Base-by-base conservation (phyloP, 1,140 invertebrate genomes). In the Doryteuthis pealeii region DNA sequence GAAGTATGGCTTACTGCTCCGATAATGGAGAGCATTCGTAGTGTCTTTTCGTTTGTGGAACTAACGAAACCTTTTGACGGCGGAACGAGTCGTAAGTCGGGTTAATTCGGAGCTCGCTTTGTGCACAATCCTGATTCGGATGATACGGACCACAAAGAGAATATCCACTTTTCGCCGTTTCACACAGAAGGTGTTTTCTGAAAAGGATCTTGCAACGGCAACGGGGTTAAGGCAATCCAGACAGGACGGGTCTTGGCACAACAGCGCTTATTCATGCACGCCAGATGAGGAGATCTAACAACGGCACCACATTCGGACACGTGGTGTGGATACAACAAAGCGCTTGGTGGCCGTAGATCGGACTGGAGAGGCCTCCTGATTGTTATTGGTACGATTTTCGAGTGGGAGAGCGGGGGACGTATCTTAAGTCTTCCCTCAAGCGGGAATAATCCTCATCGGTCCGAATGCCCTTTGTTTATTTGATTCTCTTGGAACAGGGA, bases 271-370 rank as follows among this genome's bases (percentile, higher is more conserved):
- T 66, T 75, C 43, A 79, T 75, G 70, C 80, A 82, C 32, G 79
- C 35, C 4, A 82, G 75, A 77, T 82, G 80, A 45, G 77, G 80
- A 5, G 79, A 80, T 26, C 79, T 79, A 76, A 79, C 80, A 22
- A 75, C 74, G 18, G 74, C 71, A 32, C 73, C 35, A 76, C 80
- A 82, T 6, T 74, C 69, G 15, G 77, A 76, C 66, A 77, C 49
- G 28, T 76, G 65, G 33, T 79, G 75, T 45, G 74, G 80, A n/a
- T n/a, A n/a, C n/a, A 71, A 74, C 76, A 70, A 79, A 82, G 62
- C 79, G 79, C 12, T n/a, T 49, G 22, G 71, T 76, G 54, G 28
- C 74, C 32, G 15, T 77, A 79, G 62, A 77, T 80, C 54, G 80
- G 77, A 70, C 79, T 77, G n/a, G 71, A 80, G 77, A 49, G 80